Base-by-base conservation (phyloP, 2,113 vertebrate species). In the Aldabrachelys gigantea region DNA sequence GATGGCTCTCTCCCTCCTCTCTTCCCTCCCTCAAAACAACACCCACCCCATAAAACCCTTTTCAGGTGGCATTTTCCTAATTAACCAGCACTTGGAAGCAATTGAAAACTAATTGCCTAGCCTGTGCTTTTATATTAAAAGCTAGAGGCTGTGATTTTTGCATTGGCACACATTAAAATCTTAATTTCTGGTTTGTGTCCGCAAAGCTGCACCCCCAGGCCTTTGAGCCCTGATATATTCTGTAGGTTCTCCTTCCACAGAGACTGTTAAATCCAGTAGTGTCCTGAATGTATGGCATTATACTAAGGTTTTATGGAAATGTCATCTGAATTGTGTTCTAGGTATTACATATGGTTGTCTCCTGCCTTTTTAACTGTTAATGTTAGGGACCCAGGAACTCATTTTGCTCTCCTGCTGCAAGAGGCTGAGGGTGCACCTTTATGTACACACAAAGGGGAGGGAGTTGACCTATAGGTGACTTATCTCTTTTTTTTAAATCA, bases 341-440 rank as follows among this genome's bases (percentile, higher is more conserved):
- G 97, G 97, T 84, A 85, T 98, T 98, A 94, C 94, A 94, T 96
- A 56, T 97, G 97, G 92, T 88, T 97, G 96, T 98, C 94, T 97
- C 92, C 97, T 96, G n/a, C 87, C 93, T 92, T 86, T 92, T 44
- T 94, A 94, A 69, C 97, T 97, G 97, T 97, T 96, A 97, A 96
- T 97, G 98, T 98, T 98, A 97, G 98, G 95, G 97, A 83, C 92
- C 96, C 29, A 54, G 85, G 95, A 96, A 93, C 92, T 97, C 88
- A 16, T 53, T 90, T 56, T 85, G 85, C 95, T 93, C 96, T 94
- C 81, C 72, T 82, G 62, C 93, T 95, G 94, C 97, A 91, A 92
- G 97, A 97, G 98, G 97, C 97, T 91, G 98, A 97, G 98, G 98
- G 97, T 98, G 98, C 98, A 97, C 95, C 97, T 98, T 98, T 98